Evolutionary conservation across 37 sponge, comb jelly and placozoan genomes (phyloP), one percentile per base, ranked within the genome.

Genomic region (Chondrosia reniformis): DNA sequence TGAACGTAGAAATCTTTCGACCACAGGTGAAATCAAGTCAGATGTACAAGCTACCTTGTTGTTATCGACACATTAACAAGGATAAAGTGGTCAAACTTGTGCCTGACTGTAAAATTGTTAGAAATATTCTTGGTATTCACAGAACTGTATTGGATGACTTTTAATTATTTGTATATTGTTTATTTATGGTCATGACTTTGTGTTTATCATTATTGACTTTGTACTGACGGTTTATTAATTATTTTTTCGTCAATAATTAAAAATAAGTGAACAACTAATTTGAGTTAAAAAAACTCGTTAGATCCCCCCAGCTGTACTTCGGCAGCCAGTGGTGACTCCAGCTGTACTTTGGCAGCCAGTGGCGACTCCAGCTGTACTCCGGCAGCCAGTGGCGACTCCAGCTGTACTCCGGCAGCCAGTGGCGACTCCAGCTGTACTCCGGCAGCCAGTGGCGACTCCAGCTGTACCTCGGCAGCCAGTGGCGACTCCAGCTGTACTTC

Each of bases 51-150:
- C 44, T 80, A n/a, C 76, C 88, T 25, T 56, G 17, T 0, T 25
- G 33, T 39, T 33, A 32, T 15, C 55, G 46, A 31, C 39, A 69
- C 72, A 43, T 7, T 13, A 24, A 37, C 72, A 69, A 39, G 9
- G 44, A 69, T 8, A n/a, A n/a, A n/a, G n/a, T n/a, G n/a, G 33
- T 91, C 27, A 80, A 84, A 54, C 58, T 91, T 13, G 76, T 91
- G 15, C 92, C 92, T 30, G 74, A 85, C 21, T 83, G 88, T 59
- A 10, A 15, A 9, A 55, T 57, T 4, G 30, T 91, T 0, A 43
- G 75, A 38, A 25, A 62, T 0, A 37, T 87, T 4, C 42, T 91
- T 7, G 79, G 69, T 22, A 87, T 91, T 42, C 32, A 49, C 2
- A 39, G 77, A 28, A 59, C 28, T 13, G 28, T 30, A 7, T 59